Conservation (phyloP, 2,797 vertebrate genomes). For the Momotus momota region DNA sequence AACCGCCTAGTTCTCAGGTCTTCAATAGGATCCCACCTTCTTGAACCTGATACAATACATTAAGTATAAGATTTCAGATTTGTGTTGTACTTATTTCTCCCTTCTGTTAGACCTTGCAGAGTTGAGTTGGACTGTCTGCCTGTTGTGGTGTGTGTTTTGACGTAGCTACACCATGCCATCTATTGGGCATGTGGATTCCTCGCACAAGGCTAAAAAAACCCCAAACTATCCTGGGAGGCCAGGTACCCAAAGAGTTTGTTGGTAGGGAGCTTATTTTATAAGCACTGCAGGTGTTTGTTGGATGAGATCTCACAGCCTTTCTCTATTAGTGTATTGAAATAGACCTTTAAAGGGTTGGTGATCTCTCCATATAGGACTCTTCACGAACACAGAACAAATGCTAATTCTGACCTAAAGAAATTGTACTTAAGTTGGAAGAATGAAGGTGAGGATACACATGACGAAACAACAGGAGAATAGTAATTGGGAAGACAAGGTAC, state of each 20-base stretch:
- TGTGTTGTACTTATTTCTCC: fast-evolving
- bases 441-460: fast-evolving
- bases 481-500: not conserved
- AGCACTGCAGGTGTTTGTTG: not conserved
- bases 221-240: not conserved
- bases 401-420: not conserved
- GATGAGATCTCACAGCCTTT: not conserved
- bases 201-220: not conserved
- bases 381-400: not conserved
- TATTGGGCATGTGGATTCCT: not conserved
- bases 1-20: not conserved
- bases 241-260: not conserved
- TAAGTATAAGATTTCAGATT: not conserved
- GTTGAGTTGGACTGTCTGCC: not conserved
- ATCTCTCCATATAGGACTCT: not conserved
- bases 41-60: not conserved
- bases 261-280: not conserved
- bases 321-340: not conserved
- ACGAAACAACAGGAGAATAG: not conserved
- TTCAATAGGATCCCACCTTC: not conserved
- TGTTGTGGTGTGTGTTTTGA: not conserved
- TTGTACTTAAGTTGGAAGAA: fast-evolving
- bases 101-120: not conserved
- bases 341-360: not conserved
- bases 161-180: not conserved